These are phyloP conservation scores for Uloborus diversus DNA, from an alignment of 1,140 invertebrate species.

Conservation along the genomic window DNA sequence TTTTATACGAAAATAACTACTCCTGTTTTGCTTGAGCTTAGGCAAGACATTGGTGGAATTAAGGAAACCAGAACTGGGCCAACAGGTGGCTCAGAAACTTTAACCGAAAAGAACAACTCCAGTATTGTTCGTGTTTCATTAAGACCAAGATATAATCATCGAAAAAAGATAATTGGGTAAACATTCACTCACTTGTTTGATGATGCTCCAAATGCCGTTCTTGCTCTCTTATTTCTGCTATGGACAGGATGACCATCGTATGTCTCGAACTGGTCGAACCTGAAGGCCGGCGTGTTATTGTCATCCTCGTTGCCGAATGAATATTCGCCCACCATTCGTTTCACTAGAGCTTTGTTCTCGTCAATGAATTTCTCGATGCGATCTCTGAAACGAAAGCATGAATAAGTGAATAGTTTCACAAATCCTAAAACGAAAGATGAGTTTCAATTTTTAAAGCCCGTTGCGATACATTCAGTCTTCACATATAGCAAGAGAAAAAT, in stretches of 20 bases:
- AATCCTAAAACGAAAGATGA: not conserved
- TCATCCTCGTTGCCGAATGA: conserved; percentile 54
- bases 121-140: no score
- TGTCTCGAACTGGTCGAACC: conserved; percentile 54
- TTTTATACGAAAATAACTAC: no score
- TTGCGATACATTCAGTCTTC: not conserved
- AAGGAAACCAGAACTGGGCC: no score
- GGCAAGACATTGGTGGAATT: no score
- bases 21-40: no score
- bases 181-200: conserved; percentile 56
- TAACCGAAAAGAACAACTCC: no score
- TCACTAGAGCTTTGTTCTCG: conserved; percentile 91
- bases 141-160: no score
- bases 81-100: no score
- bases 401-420: conserved; percentile 2
- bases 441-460: not conserved
- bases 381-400: conserved; percentile 73
- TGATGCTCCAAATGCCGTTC: conserved; percentile 45
- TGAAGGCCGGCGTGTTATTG: conserved; percentile 41
- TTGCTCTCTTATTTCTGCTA: conserved; percentile 50
- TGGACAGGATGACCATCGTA: conserved; percentile 57
- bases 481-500: not conserved
- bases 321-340: conserved; percentile 77
- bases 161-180: no score
- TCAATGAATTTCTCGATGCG: conserved; percentile 90